Percentiles rank a stretch among this genome's conserved stretches.
phyloP scores from a whole-genome alignment of 2,113 vertebrate species.

The Lota lota region DNA sequence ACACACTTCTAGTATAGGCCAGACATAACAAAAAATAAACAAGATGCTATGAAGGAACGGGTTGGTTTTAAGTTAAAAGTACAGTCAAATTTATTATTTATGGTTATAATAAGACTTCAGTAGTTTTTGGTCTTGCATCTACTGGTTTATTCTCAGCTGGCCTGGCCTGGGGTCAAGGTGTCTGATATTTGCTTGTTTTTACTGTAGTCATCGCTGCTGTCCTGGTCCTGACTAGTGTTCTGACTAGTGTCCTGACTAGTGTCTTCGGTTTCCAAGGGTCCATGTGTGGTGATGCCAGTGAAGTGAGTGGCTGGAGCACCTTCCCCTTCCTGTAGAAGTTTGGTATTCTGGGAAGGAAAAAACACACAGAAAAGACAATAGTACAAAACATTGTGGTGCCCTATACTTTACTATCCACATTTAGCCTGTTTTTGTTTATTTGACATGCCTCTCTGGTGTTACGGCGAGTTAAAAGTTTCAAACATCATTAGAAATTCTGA shows the following conservation, averaged over 20 bases:
- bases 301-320: slow-evolving; percentile 47
- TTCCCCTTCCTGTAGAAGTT: slow-evolving; percentile 9
- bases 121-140: neutral
- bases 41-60: too few species aligned
- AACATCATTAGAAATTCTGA: too few species aligned
- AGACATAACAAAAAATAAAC: too few species aligned
- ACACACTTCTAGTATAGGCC: too few species aligned
- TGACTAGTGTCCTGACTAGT: neutral
- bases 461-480: too few species aligned
- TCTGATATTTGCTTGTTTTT: slow-evolving; percentile 16
- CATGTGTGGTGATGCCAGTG: slow-evolving; percentile 35
- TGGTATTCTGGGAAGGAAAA: slow-evolving; percentile 23
- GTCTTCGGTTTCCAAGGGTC: neutral
- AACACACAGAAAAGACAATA: neutral
- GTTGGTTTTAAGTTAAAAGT: too few species aligned
- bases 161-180: neutral
- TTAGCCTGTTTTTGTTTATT: too few species aligned
- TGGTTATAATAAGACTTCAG: too few species aligned
- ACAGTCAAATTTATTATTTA: too few species aligned
- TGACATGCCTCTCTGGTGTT: too few species aligned
- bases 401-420: too few species aligned
- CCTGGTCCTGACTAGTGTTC: neutral
- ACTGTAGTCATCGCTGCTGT: slow-evolving; percentile 14
- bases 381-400: too few species aligned
- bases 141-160: neutral